Base-by-base conservation (phyloP, 2,888 invertebrate genomes). In the Coremacera marginata region DNA sequence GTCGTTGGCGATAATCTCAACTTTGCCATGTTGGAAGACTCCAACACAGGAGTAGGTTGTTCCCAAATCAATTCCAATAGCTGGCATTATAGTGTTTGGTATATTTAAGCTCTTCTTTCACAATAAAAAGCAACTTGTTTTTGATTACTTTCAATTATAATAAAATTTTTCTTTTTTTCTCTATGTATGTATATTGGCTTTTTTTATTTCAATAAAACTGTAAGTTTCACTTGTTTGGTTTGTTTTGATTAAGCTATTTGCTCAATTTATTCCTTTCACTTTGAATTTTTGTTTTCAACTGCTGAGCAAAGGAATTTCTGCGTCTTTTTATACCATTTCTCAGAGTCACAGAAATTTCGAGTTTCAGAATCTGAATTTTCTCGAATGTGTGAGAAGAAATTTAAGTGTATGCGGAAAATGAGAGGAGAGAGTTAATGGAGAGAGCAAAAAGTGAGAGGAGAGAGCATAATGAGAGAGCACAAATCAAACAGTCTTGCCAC, bases 11-110 rank as follows among this genome's bases (percentile, higher is more conserved):
- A 95, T 94, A 82, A 95, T 95, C 88, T 95, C 95, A 83, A 95
- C 95, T 88, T 95, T 95, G 75, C 95, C 94, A 86, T 95, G 92
- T 84, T 94, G 94, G 90, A 94, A 95, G 25, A 95, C 94, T 65
- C 94, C 95, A 71, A 95, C 95, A 86, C 95, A 95, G 75, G 95
- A 96, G 90, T 94, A 96, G 16, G 95, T 96, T 73, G 96, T 96
- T 74, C 96, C 96, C 84, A 96, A 91, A 90, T 96, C 96, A 88
- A 96, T 96, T 81, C 95, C 95, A 82, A 95, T 92, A 75, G 94
- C 93, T 84, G 93, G 91, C 86, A 90, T 87, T 85, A n/a, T n/a
- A n/a, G n/a, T n/a, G n/a, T n/a, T 90, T 91, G 31, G 90, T 90
- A 90, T 55, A 51, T 51, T 9, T 55, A 71, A 75, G n/a, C 8